Evolutionary conservation across 2,797 vertebrate species (phyloP).

Genomic region (Microctenopoma lineatum): DNA sequence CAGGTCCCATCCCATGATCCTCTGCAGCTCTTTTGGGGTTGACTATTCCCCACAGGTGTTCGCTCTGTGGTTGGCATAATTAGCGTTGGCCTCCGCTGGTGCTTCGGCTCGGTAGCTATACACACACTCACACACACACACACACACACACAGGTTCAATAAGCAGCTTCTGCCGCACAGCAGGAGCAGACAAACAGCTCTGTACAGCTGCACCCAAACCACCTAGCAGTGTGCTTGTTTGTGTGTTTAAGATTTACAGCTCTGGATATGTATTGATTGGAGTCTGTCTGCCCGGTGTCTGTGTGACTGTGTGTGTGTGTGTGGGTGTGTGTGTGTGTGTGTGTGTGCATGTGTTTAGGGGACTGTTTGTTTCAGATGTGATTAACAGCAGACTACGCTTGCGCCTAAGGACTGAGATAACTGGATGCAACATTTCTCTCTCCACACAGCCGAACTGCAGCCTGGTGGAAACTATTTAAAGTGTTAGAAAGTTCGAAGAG

Average conservation of each 20-base stretch:
- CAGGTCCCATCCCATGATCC: slow-evolving; percentile 38
- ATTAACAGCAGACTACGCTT: slow-evolving; percentile 41
- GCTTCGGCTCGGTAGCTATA: not conserved
- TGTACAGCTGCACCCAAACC: slow-evolving; percentile 19
- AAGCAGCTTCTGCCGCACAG: slow-evolving; percentile 37
- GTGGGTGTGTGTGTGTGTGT: not conserved
- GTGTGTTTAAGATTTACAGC: slow-evolving; percentile 12
- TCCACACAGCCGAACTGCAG: slow-evolving; percentile 14
- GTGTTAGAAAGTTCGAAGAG: not conserved
- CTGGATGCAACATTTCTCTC: slow-evolving; percentile 17
- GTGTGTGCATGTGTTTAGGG: slow-evolving; percentile 1
- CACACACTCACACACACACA: not conserved
- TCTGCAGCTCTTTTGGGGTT: slow-evolving; percentile 49
- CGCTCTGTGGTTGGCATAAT: slow-evolving; percentile 40
- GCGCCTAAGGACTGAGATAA: slow-evolving; percentile 6
- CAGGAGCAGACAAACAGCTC: slow-evolving; percentile 19
- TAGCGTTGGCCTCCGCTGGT: slow-evolving; percentile 32
- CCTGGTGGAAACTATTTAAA: slow-evolving; percentile 25
- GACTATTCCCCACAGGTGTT: slow-evolving; percentile 56
- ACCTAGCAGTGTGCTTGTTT: not conserved
- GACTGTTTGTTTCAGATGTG: slow-evolving; percentile 34
- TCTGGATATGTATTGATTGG: slow-evolving; percentile 19
- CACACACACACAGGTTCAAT: not conserved
- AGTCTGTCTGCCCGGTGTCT: not conserved
- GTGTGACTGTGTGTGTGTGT: slow-evolving; percentile 2